Conservation (phyloP, 2,888 invertebrate genomes). For the Monoplex corrugatus region DNA sequence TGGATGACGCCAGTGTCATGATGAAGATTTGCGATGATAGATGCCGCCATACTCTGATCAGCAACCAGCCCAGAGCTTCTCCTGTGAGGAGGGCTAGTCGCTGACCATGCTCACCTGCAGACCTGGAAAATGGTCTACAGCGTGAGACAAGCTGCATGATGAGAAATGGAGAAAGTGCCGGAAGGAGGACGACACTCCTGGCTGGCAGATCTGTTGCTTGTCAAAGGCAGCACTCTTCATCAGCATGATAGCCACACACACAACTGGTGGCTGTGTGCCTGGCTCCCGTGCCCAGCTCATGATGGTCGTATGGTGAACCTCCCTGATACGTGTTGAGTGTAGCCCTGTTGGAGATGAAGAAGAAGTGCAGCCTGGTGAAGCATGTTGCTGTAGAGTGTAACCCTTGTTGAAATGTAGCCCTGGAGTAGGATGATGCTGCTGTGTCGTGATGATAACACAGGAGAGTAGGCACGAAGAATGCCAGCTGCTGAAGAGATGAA, state of each 20-base stretch:
- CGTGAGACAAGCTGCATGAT: too few relatives aligned
- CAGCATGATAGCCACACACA: neutral
- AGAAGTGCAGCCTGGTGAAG: neutral
- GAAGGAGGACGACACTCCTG: constrained; percentile 3
- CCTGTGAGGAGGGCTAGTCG: constrained; percentile 20
- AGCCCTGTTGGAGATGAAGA: neutral
- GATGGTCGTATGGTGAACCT: neutral
- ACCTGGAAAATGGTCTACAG: neutral
- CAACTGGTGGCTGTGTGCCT: neutral
- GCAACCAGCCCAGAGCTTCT: constrained; percentile 31
- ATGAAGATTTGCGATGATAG: too few relatives aligned
- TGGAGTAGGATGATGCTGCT: neutral
- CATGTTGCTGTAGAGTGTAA: neutral
- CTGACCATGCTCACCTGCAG: neutral
- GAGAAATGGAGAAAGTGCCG: neutral
- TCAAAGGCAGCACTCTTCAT: constrained; percentile 26
- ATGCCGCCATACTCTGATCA: neutral
- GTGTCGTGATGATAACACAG: neutral
- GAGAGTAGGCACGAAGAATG: too few relatives aligned
- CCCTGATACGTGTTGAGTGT: neutral
- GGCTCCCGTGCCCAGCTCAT: neutral
- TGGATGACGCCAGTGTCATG: too few relatives aligned
- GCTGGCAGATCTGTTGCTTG: neutral
- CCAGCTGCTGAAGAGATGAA: neutral
- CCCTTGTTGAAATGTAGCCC: neutral